Evolutionary conservation across 2,113 vertebrate genomes (phyloP).

Genomic region (Atlantisia rogersi): DNA sequence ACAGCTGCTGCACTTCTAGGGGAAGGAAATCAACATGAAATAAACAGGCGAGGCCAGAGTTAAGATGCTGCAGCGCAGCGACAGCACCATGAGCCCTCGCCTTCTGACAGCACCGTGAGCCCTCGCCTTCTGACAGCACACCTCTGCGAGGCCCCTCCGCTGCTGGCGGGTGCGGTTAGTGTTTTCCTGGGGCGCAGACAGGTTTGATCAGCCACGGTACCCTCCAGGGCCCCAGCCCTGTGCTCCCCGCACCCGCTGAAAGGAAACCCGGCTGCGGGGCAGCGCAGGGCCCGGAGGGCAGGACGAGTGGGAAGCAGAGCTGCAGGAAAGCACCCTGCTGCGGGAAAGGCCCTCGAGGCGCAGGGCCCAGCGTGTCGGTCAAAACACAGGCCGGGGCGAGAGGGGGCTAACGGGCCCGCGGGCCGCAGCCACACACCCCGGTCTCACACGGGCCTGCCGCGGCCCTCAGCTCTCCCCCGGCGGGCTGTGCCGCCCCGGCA

Average conservation of each 20-base stretch:
- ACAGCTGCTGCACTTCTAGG: background rate
- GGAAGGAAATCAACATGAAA: background rate
- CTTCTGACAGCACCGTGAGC: fast-evolving
- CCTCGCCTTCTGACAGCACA: fast-evolving
- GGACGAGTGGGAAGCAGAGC: background rate
- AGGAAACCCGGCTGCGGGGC: background rate
- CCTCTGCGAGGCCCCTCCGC: background rate
- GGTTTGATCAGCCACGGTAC: background rate
- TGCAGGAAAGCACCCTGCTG: background rate
- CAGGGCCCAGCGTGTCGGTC: too few species aligned
- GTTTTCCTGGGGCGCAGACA: fast-evolving
- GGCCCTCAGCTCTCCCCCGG: too few species aligned
- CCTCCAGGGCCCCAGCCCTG: background rate
- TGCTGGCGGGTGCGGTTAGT: fast-evolving
- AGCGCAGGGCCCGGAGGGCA: too few species aligned
- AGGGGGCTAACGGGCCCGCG: background rate
- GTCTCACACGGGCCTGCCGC: too few species aligned
- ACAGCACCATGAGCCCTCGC: too few species aligned
- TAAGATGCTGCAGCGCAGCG: fast-evolving
- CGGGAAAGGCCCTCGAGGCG: fast-evolving
- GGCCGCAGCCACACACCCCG: fast-evolving
- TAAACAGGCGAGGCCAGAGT: fast-evolving
- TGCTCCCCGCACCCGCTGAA: background rate
- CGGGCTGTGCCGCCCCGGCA: background rate
- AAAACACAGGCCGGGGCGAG: fast-evolving